These are phyloP conservation scores for Carterocephalus palaemon DNA, from an alignment of 2,888 invertebrate species.

Conservation along the genomic window DNA sequence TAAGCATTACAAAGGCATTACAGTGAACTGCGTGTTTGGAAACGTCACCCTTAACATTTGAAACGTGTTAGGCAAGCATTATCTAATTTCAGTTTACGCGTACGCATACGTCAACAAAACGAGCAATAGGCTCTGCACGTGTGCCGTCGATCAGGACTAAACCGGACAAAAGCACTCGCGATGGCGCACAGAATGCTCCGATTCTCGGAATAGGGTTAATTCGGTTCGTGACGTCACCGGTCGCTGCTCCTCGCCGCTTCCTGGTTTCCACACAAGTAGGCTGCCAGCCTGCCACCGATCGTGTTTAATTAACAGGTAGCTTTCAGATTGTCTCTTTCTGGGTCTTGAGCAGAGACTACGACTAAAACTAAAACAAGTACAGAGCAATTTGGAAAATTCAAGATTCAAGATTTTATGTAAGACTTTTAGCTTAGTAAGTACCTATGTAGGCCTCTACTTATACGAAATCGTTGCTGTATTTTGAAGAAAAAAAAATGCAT, in stretches of 20 bases:
- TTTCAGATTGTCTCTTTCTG: constrained; percentile 28
- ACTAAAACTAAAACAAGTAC: too few species aligned
- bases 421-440: background rate
- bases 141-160: constrained; percentile 61
- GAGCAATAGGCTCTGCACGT: constrained; percentile 42
- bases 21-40: too few species aligned
- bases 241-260: constrained; percentile 41
- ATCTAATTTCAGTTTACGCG: constrained; percentile 39
- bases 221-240: constrained; percentile 66
- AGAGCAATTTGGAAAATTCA: background rate
- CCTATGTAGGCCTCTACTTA: too few species aligned
- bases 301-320: constrained; percentile 19
- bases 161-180: constrained; percentile 70
- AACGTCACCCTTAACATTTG: background rate
- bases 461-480: too few species aligned
- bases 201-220: constrained; percentile 73
- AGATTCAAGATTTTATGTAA: background rate
- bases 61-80: constrained; percentile 13
- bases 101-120: constrained; percentile 41
- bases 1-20: too few species aligned
- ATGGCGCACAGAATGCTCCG: constrained; percentile 58
- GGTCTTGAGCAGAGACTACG: background rate
- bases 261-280: constrained; percentile 30
- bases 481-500: too few species aligned
- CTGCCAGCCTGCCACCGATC: too few species aligned